Base-by-base conservation (phyloP, 2,797 vertebrate genomes). In the Poeciliopsis presidionis region DNA sequence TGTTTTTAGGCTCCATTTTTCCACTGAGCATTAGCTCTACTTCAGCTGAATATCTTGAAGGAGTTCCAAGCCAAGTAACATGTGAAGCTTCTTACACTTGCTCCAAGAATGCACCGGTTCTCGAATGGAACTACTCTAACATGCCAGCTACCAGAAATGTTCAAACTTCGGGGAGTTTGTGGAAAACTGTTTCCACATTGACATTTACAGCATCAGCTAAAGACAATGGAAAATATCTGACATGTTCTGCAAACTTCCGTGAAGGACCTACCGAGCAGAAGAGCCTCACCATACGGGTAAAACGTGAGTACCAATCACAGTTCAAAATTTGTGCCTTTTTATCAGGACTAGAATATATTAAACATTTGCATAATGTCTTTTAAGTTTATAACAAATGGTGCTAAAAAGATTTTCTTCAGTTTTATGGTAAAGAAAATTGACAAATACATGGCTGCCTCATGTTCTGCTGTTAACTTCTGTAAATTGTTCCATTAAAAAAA, bases 11-110 rank as follows among this genome's bases (percentile, higher is more conserved):
- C 59, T 82, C 84, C 9, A 51, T 84, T 72, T 73, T 5, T 16
- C 30, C 53, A 1, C 20, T 90, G 73, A 79, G 0, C 25, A 84
- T 92, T 69, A 49, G 25, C 1, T 7, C 33, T 0, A 9, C 45
- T 2, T 75, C 77, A 39, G 1, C 28, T 0, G 86, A 87, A 67
- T 90, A 90, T 65, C 70, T 87, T 39, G 91, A 91, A 69, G 75
- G 89, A 41, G 5, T 84, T 55, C 13, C 41, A 61, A 84, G 7
- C 4, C 36, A 0, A 69, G 78, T 92, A 22, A 85, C 12, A 8
- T 91, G 91, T 78, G 85, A 77, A 36, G 81, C 80, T 67, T 51
- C 3, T 22, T 90, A 88, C 71, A 90, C 84, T 28, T 91, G 89
- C 51, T 0, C 78, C 41, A 25, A 61, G 36, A 14, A 86, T 5